These are phyloP conservation scores for Apocheima hispidaria DNA, from an alignment of 2,888 invertebrate species.

Conservation along the genomic window DNA sequence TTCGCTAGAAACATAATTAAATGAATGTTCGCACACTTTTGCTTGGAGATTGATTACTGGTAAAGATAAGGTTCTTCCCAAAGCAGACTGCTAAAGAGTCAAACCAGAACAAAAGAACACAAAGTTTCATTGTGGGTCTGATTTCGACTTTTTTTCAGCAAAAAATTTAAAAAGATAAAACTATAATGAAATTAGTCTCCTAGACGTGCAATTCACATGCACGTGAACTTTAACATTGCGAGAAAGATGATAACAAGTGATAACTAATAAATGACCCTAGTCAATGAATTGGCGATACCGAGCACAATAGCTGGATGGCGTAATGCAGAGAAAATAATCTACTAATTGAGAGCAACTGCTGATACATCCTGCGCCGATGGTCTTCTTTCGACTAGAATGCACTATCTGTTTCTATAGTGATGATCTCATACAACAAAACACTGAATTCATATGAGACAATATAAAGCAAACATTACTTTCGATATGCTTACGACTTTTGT, in stretches of 20 bases:
- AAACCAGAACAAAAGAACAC: too few relatives aligned
- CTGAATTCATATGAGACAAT: too few relatives aligned
- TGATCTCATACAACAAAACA: too few relatives aligned
- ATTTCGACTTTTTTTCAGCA: too few relatives aligned
- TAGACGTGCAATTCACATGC: conserved; percentile 3
- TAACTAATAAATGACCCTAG: conserved; percentile 28
- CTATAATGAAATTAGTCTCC: not conserved
- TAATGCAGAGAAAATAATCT: conserved; percentile 56
- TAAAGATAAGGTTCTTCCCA: too few relatives aligned
- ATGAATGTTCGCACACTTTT: too few relatives aligned
- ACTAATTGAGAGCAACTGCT: conserved; percentile 42
- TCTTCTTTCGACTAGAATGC: conserved; percentile 3
- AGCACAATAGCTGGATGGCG: conserved; percentile 65
- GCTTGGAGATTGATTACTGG: too few relatives aligned
- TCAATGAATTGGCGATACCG: conserved; percentile 71
- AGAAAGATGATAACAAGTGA: conserved; percentile 18
- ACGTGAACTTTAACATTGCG: conserved; percentile 6
- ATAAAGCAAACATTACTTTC: not conserved
- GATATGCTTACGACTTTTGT: not conserved
- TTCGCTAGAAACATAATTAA: too few relatives aligned
- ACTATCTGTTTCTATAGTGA: too few relatives aligned
- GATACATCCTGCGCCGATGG: conserved; percentile 35
- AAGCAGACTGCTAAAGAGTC: too few relatives aligned
- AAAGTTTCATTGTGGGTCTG: too few relatives aligned
- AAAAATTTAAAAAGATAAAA: too few relatives aligned